These are phyloP conservation scores for Serilophus lunatus DNA, from an alignment of 2,113 vertebrate genomes.

Conservation along the genomic window DNA sequence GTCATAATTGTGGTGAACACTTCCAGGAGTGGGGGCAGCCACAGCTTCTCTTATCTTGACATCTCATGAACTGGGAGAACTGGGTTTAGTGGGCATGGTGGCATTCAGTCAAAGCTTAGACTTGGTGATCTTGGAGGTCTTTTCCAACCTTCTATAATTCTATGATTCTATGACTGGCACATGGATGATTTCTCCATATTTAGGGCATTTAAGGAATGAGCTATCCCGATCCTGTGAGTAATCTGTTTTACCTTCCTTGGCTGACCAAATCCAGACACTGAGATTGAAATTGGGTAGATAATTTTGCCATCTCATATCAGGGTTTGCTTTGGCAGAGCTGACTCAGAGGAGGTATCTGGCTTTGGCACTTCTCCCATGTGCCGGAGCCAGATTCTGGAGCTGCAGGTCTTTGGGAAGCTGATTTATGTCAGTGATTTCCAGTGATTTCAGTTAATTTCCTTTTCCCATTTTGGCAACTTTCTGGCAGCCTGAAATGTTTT, in stretches of 20 bases:
- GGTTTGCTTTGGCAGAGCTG: not conserved
- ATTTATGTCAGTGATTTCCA: not conserved
- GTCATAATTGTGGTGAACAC: not conserved
- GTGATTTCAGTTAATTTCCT: not conserved
- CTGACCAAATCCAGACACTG: rapidly evolving
- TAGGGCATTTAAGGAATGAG: not conserved
- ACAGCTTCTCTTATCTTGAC: not conserved
- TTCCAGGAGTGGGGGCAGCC: not conserved
- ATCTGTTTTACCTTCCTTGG: not conserved
- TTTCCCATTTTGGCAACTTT: not conserved
- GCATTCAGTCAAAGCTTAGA: not conserved
- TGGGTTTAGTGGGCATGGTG: not conserved
- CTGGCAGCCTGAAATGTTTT: not conserved
- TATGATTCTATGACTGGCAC: not conserved
- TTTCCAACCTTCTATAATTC: not conserved
- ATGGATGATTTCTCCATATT: not conserved
- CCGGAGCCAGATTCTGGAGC: not conserved
- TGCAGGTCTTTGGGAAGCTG: not conserved
- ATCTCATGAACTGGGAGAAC: not conserved
- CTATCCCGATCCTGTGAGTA: not conserved
- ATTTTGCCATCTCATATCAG: rapidly evolving
- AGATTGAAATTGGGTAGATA: rapidly evolving
- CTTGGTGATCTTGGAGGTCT: not conserved
- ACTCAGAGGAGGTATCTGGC: not conserved
- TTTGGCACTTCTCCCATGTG: not conserved